A percentile compares a stretch with the other conserved stretches of the same genome.
phyloP scores from a whole-genome alignment of 2,888 invertebrate species.

The Endotricha flammealis region DNA sequence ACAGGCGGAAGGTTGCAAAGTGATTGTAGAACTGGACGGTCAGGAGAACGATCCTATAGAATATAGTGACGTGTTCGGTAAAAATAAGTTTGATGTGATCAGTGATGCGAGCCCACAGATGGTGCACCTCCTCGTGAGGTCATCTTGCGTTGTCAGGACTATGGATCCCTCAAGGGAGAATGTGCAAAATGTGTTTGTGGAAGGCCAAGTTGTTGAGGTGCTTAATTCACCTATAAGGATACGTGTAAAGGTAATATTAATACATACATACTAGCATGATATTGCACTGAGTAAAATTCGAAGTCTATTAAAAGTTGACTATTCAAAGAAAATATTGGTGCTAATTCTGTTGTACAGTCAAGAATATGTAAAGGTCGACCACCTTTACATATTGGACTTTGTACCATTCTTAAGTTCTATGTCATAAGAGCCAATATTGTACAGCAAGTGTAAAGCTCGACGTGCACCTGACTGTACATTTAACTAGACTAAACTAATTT shows the following conservation, averaged over 20 bases:
- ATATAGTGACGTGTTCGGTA: conserved; percentile 87
- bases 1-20: conserved; percentile 82
- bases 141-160: conserved; percentile 88
- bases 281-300: too few relatives aligned
- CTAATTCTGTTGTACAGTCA: too few relatives aligned
- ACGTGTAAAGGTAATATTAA: conserved; percentile 64
- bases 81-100: conserved; percentile 91
- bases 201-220: conserved; percentile 85
- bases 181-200: conserved; percentile 87
- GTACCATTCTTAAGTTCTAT: too few relatives aligned
- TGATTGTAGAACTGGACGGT: conserved; percentile 90
- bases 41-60: conserved; percentile 83
- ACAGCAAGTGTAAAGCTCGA: too few relatives aligned
- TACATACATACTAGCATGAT: too few relatives aligned
- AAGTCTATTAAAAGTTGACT: too few relatives aligned
- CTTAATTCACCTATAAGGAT: conserved; percentile 68
- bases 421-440: too few relatives aligned
- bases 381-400: too few relatives aligned
- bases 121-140: conserved; percentile 87
- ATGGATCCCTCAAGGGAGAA: conserved; percentile 76
- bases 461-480: too few relatives aligned
- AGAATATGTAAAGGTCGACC: too few relatives aligned
- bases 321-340: too few relatives aligned
- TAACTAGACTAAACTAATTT: too few relatives aligned
- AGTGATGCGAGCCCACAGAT: conserved; percentile 94